Evolutionary conservation across 2,113 vertebrate genomes (phyloP), one percentile per base, ranked within the genome.

Genomic region (Bubo bubo): DNA sequence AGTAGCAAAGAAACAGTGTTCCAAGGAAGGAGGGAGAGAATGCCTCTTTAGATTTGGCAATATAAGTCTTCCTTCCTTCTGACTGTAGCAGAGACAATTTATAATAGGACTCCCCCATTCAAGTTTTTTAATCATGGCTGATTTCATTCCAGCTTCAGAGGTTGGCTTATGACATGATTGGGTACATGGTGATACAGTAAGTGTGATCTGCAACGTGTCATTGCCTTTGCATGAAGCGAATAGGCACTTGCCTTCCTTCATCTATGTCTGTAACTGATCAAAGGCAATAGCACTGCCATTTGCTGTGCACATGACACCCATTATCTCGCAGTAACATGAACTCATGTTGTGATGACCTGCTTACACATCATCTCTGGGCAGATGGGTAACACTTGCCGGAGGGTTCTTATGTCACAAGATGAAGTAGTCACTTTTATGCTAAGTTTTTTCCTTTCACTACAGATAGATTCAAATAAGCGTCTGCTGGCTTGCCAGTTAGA

Each of bases 251-350:
- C 39, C 39, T 34, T 43, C 14, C 52, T 22, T 23, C 3, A 2
- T 10, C 58, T 6, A 1, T 56, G 52, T 39, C 70, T 53, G n/a
- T 55, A 45, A 11, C 62, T 11, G 50, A 41, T 6, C 50, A 16
- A 12, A 50, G 63, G 74, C 82, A 32, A 1, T 7, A 63, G 4
- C 37, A 1, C 58, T 39, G 39, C 32, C 3, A 1, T 45, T 27
- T 10, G 15, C 68, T 70, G 1, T 26, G 59, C n/a, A 10, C 0
- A 0, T 52, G 35, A 58, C 27, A 49, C 6, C 34, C 2, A 1
- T 18, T 18, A 3, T 10, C 28, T 49, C 12, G 0, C 66, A 14
- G 56, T 2, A 62, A 22, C 30, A 18, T 8, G 24, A 59, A 41
- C 21, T 34, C 4, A 1, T 13, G 12, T n/a, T 39, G 6, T 3